Percentiles rank a stretch among this genome's conserved stretches.
phyloP scores from a whole-genome alignment of 2,113 vertebrate genomes.

The Ibidorhyncha struthersii region DNA sequence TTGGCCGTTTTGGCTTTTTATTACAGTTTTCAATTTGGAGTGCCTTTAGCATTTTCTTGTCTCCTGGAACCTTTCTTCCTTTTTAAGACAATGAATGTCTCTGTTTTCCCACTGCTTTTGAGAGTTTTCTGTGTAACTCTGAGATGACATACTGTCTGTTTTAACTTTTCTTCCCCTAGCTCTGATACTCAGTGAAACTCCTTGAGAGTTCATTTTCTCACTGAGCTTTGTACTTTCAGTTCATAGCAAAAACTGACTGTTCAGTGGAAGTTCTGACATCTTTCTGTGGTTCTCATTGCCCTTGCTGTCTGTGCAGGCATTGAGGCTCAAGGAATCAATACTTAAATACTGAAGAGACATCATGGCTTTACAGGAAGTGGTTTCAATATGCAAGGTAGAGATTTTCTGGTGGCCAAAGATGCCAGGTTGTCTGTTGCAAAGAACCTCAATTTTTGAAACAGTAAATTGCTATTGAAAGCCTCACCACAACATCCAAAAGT shows the following conservation, averaged over 20 bases:
- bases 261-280: neutral
- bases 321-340: neutral
- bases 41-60: neutral
- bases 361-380: neutral
- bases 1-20: neutral
- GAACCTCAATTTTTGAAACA: neutral
- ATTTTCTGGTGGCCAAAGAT: neutral
- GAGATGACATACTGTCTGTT: neutral
- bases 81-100: neutral
- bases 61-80: neutral
- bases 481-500: neutral
- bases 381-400: neutral
- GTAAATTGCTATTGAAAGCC: neutral
- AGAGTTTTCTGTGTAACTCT: neutral
- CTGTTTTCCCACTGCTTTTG: neutral
- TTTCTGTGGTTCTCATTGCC: neutral
- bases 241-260: neutral
- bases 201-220: neutral
- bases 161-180: neutral
- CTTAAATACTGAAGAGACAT: neutral
- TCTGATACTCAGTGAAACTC: neutral
- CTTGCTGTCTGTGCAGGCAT: neutral
- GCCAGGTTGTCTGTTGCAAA: neutral
- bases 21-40: neutral
- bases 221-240: neutral